Evolutionary conservation across 2,113 vertebrate species (phyloP).

Genomic region (rabbit (Oryctolagus cuniculus)): DNA sequence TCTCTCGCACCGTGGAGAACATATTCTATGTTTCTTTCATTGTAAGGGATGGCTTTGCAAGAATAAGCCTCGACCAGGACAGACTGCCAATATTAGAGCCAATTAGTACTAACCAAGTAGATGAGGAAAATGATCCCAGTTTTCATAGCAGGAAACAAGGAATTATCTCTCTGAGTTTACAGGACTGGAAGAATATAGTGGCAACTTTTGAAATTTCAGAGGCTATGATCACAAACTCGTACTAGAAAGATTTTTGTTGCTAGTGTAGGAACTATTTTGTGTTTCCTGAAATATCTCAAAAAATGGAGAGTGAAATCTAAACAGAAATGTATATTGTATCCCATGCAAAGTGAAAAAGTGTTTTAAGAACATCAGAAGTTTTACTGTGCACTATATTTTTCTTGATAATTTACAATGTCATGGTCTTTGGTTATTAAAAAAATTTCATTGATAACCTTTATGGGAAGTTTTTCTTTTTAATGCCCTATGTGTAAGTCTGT

Average conservation of each 20-base stretch:
- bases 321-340: not conserved
- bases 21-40: slow-evolving; percentile 98
- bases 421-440: not conserved
- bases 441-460: not conserved
- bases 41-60: slow-evolving; percentile 89
- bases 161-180: slow-evolving; percentile 78
- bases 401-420: slow-evolving; percentile 37
- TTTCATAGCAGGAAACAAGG: slow-evolving; percentile 65
- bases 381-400: slow-evolving; percentile 62
- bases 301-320: slow-evolving; percentile 10
- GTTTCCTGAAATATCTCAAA: not conserved
- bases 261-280: not conserved
- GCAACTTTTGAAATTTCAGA: slow-evolving; percentile 80
- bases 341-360: slow-evolving; percentile 37
- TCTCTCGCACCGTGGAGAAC: slow-evolving; percentile 96
- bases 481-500: not conserved
- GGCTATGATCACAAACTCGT: slow-evolving; percentile 75
- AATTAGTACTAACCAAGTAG: not conserved
- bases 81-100: slow-evolving; percentile 77
- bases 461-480: not conserved
- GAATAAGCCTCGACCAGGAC: slow-evolving; percentile 78
- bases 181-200: slow-evolving; percentile 83
- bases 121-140: slow-evolving; percentile 32
- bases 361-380: slow-evolving; percentile 41
- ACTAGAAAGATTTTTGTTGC: slow-evolving; percentile 43